Base-by-base conservation (phyloP, 92 coral and sea anemone species). In the Siderastrea radians region DNA sequence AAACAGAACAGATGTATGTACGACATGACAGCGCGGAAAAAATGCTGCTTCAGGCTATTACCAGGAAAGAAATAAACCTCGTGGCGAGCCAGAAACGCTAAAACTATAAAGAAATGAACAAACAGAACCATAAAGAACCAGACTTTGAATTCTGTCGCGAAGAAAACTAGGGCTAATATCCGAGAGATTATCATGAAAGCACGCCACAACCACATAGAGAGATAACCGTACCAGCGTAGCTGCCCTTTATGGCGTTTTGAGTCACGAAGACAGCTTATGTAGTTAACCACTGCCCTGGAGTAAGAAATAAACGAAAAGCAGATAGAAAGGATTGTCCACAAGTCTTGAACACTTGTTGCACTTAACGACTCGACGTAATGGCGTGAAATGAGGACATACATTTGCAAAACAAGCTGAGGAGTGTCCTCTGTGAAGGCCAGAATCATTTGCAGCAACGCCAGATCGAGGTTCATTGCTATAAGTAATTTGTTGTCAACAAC, bases 391-490 rank as follows among this genome's bases (percentile, higher is more conserved):
- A 95, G 96, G 5, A 95, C 91, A 57, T 95, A 95, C 26, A 95
- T 90, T 68, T 95, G 98, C 0, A 95, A 84, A 54, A 95, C 96
- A 14, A 95, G 95, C 62, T 95, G 98, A 0, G 98, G 98, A 1
- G 95, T 96, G 53, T 95, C 98, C 74, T 95, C 98, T 38, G 98
- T 95, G 64, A 95, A 95, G 19, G 98, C 98, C 10, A 95, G 77
- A 43, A 95, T 93, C 98, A 95, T 95, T 70, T 95, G 98, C 51
- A 95, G 75, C 93, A 95, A 86, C 5, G 90, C 93, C 47, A 75
- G 46, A 71, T 95, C 98, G 0, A 95, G 92, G 75, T 95, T 93
- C 90, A 94, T 87, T 3, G 98, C 89, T 38, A 95, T 89, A 68
- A 80, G 90, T n/a, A 93, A 68, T 78, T 95, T 64, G 90, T 91